Percentiles rank a stretch among this genome's conserved stretches.
Evolutionary conservation across 2,113 vertebrate species (phyloP).

Genomic region (Erinaceus europaeus): DNA sequence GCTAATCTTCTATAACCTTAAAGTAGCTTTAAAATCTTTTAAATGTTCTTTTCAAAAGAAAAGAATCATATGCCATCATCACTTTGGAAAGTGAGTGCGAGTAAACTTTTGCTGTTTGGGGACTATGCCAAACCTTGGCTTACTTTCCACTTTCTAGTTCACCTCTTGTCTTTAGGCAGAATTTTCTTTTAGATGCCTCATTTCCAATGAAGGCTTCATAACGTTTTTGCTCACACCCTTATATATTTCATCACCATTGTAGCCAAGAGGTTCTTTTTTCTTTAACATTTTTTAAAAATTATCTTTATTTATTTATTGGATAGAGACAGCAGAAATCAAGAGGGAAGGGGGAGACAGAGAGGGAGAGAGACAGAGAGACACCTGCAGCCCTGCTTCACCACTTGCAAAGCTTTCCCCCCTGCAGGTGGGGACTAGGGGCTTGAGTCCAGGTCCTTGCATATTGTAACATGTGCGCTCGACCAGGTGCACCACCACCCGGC

Average conservation of each 20-base stretch:
- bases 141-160: neutral
- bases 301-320: too few relatives aligned
- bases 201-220: neutral
- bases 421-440: too few relatives aligned
- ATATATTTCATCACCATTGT: neutral
- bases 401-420: too few relatives aligned
- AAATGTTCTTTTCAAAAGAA: slow-evolving; percentile 1
- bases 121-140: neutral
- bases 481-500: too few relatives aligned
- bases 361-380: too few relatives aligned
- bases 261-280: neutral
- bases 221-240: neutral
- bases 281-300: neutral
- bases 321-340: too few relatives aligned
- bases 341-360: too few relatives aligned
- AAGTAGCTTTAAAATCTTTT: neutral
- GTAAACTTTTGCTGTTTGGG: neutral
- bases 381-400: too few relatives aligned
- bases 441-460: too few relatives aligned
- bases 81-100: neutral
- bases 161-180: neutral
- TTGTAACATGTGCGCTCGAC: too few relatives aligned
- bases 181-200: neutral
- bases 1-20: neutral
- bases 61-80: neutral